Percentiles rank a stretch among this genome's conserved stretches.
Conservation (phyloP, 2,113 vertebrate species). For the Gulo gulo region DNA sequence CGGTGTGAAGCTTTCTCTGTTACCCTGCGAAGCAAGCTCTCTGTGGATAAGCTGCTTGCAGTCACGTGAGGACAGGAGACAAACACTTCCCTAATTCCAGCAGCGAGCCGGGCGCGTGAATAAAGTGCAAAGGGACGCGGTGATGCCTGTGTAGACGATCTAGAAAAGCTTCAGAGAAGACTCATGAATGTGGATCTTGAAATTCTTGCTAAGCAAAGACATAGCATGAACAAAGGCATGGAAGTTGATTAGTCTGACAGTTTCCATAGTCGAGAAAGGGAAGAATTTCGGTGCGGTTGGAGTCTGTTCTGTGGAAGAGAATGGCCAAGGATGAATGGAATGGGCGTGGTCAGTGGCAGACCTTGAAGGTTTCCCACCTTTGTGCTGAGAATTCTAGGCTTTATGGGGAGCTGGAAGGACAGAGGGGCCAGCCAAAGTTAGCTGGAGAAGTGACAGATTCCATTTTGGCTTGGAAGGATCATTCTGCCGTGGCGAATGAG, state of each 20-base stretch:
- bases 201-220: background rate
- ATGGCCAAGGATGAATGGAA: background rate
- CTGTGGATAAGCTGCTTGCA: background rate
- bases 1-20: background rate
- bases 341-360: rapidly evolving
- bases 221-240: background rate
- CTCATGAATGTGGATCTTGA: background rate
- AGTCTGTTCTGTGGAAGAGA: background rate
- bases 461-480: background rate
- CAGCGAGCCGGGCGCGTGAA: rapidly evolving
- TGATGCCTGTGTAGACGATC: background rate
- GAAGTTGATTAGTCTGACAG: background rate
- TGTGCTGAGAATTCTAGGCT: background rate
- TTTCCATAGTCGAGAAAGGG: background rate
- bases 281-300: background rate
- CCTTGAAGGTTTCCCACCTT: background rate
- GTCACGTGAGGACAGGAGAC: background rate
- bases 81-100: background rate
- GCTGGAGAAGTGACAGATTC: no score
- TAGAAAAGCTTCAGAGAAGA: background rate
- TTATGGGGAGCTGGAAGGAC: background rate
- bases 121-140: background rate
- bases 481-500: background rate
- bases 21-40: background rate
- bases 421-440: background rate